These are phyloP conservation scores for Ceratosolen solmsi DNA, from an alignment of 1,140 invertebrate genomes.

Conservation along the genomic window DNA sequence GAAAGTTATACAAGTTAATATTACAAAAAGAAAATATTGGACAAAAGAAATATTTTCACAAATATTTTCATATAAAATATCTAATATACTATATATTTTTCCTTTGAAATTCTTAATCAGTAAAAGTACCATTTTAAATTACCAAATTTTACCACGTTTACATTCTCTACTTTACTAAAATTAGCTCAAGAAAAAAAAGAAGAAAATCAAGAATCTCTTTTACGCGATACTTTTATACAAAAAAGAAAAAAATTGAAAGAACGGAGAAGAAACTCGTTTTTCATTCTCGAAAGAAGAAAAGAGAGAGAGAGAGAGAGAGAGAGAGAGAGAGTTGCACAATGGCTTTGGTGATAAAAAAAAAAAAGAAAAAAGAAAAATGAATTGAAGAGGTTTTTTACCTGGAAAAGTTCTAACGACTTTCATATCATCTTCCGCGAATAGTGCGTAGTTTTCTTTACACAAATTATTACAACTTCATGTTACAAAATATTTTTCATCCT, in stretches of 20 bases:
- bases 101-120: too few relatives aligned
- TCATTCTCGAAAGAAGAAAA: background rate
- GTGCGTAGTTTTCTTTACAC: background rate
- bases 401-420: constrained; percentile 25
- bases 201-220: too few relatives aligned
- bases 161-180: too few relatives aligned
- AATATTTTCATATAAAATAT: too few relatives aligned
- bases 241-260: background rate
- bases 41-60: too few relatives aligned
- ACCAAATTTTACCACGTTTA: too few relatives aligned
- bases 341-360: constrained; percentile 20
- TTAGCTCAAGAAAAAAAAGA: too few relatives aligned
- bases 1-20: too few relatives aligned
- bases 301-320: background rate
- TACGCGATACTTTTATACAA: background rate
- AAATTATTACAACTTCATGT: background rate
- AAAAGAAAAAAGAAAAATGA: background rate
- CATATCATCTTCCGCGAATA: background rate
- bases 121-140: too few relatives aligned
- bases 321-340: background rate
- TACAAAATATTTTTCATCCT: constrained; percentile 18
- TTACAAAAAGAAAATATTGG: too few relatives aligned
- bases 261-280: background rate
- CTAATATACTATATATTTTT: too few relatives aligned
- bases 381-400: constrained; percentile 22